Evolutionary conservation across 1,140 invertebrate species (phyloP).

Genomic region (Teleopsis dalmanni): DNA sequence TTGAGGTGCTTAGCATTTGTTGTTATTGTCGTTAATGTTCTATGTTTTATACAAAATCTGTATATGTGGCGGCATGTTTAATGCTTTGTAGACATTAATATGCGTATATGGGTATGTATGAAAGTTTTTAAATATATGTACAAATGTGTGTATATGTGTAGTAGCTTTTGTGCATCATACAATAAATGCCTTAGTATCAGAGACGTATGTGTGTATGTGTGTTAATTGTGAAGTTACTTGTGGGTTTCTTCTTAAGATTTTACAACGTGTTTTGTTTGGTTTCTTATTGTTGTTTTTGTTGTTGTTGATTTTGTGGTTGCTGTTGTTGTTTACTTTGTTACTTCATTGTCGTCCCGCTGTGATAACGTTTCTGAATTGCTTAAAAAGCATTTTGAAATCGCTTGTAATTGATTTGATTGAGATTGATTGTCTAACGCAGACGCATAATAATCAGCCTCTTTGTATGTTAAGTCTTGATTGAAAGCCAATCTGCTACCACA

Average conservation of each 20-base stretch:
- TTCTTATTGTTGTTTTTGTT: neutral
- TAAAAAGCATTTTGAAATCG: slow-evolving; percentile 1
- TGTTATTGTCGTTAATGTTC: neutral
- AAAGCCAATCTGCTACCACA: too few species aligned
- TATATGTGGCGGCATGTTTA: too few species aligned
- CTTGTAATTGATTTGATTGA: slow-evolving; percentile 9
- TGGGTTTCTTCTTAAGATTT: neutral
- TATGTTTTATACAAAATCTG: slow-evolving; percentile 4
- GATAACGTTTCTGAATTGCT: neutral
- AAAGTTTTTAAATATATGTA: too few species aligned
- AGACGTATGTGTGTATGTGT: neutral
- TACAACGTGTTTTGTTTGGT: slow-evolving; percentile 1
- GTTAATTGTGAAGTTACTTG: neutral
- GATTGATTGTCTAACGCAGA: slow-evolving; percentile 3
- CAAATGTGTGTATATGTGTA: too few species aligned
- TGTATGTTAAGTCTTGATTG: too few species aligned
- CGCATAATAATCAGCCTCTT: slow-evolving; percentile 6
- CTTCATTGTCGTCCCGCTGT: neutral
- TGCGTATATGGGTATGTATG: too few species aligned
- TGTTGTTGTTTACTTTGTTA: neutral
- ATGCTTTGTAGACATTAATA: neutral
- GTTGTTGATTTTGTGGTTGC: neutral
- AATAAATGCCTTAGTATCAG: too few species aligned
- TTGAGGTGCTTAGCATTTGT: neutral
- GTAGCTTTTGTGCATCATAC: too few species aligned